phyloP scores from a whole-genome alignment of 2,797 vertebrate genomes.

The Ceryle rudis region DNA sequence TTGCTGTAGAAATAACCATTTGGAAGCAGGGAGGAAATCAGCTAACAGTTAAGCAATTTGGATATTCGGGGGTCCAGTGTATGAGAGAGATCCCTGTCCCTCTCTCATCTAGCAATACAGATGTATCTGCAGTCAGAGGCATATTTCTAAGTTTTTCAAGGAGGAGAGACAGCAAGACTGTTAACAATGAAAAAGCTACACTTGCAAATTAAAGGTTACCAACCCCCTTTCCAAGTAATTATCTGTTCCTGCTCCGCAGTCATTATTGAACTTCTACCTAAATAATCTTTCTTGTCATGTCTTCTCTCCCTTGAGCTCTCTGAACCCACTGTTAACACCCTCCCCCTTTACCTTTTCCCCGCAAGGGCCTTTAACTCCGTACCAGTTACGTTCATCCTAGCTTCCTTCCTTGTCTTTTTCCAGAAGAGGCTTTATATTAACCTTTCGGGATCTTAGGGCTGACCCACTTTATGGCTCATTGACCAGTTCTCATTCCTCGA shows the following conservation, averaged over 20 bases:
- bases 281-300: background rate
- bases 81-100: background rate
- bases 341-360: background rate
- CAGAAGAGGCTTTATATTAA: constrained; percentile 21
- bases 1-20: background rate
- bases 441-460: constrained; percentile 15
- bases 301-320: background rate
- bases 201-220: background rate
- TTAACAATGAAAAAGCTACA: background rate
- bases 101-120: background rate
- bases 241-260: background rate
- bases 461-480: constrained; percentile 43
- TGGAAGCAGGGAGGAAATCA: background rate
- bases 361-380: background rate
- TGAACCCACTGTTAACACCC: background rate
- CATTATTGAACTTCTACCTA: background rate
- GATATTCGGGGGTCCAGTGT: background rate
- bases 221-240: background rate
- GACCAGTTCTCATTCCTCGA: constrained; percentile 55
- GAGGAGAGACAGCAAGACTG: background rate
- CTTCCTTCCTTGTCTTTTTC: background rate
- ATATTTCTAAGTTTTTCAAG: background rate
- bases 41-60: background rate
- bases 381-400: background rate
- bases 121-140: background rate